Evolutionary conservation across 30 jellyfish, hydroid and myxozoan species (phyloP).

Genomic region (Nemopilema nomurai): DNA sequence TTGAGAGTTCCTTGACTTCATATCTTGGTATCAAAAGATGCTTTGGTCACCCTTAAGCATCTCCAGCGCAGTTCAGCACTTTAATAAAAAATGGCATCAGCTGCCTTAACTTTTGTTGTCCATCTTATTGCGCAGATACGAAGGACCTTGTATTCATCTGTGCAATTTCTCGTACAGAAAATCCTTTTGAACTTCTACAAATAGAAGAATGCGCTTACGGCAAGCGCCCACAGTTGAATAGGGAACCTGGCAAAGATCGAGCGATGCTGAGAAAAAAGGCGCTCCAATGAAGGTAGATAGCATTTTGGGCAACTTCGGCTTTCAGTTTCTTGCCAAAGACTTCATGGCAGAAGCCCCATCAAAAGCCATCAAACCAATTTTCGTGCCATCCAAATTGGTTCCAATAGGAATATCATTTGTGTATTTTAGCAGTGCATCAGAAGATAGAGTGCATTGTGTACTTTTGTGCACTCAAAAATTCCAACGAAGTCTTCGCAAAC

Average conservation of each 20-base stretch:
- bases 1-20: no score
- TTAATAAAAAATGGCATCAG: no score
- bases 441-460: no score
- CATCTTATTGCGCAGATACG: no score
- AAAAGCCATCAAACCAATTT: slow-evolving; percentile 55
- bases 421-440: slow-evolving; percentile 61
- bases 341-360: slow-evolving; percentile 67
- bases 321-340: slow-evolving; percentile 32
- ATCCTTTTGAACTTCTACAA: slow-evolving; percentile 31
- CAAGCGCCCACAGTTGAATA: slow-evolving; percentile 16
- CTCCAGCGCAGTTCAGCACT: no score
- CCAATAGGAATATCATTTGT: slow-evolving; percentile 44
- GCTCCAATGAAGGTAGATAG: slow-evolving; percentile 47
- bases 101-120: no score
- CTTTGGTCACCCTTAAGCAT: no score
- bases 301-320: slow-evolving; percentile 47
- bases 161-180: slow-evolving; percentile 21
- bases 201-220: slow-evolving; percentile 38
- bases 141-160: slow-evolving; percentile 1
- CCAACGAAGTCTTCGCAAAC: slow-evolving; percentile 60
- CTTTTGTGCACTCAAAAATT: slow-evolving; percentile 41
- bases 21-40: no score
- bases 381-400: slow-evolving; percentile 35
- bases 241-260: slow-evolving; percentile 34
- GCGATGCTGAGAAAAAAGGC: slow-evolving; percentile 28